These are phyloP conservation scores for Drosophila kanekoi DNA, from an alignment of 2,888 invertebrate genomes.

Conservation along the genomic window DNA sequence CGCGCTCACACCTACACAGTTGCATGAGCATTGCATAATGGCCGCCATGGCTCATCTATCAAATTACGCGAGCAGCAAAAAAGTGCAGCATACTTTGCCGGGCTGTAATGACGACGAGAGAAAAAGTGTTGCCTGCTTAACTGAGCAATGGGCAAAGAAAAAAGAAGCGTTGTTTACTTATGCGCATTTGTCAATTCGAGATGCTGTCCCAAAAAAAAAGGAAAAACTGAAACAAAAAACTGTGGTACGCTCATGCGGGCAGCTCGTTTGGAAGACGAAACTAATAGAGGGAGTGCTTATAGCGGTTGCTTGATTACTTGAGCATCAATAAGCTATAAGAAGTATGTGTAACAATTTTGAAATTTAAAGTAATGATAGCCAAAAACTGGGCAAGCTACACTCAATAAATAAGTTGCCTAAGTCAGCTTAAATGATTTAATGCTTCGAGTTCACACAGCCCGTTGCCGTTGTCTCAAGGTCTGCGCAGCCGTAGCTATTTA, in stretches of 20 bases:
- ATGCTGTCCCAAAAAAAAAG: slow-evolving; percentile 35
- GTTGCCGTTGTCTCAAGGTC: not conserved
- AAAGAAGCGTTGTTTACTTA: slow-evolving; percentile 65
- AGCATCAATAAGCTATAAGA: not conserved
- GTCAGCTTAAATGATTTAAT: not conserved
- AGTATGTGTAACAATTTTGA: no score
- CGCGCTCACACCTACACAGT: slow-evolving; percentile 40
- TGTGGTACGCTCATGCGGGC: slow-evolving; percentile 25
- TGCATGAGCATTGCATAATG: slow-evolving; percentile 60
- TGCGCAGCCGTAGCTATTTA: slow-evolving; percentile 4
- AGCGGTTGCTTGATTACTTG: slow-evolving; percentile 7
- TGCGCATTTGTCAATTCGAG: slow-evolving; percentile 59
- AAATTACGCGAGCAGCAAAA: slow-evolving; percentile 68
- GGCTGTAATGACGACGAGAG: slow-evolving; percentile 45
- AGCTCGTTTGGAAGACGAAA: slow-evolving; percentile 47
- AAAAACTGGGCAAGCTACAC: not conserved
- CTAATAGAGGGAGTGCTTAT: slow-evolving; percentile 11
- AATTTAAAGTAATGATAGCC: no score
- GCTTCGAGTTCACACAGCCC: not conserved
- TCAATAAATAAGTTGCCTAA: not conserved
- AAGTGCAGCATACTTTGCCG: slow-evolving; percentile 69
- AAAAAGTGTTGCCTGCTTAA: slow-evolving; percentile 44
- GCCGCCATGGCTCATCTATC: slow-evolving; percentile 79
- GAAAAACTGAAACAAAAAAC: slow-evolving; percentile 23
- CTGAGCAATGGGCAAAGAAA: slow-evolving; percentile 11